Base-by-base conservation (phyloP, 2,797 vertebrate species). In the Sebastes miniatus region DNA sequence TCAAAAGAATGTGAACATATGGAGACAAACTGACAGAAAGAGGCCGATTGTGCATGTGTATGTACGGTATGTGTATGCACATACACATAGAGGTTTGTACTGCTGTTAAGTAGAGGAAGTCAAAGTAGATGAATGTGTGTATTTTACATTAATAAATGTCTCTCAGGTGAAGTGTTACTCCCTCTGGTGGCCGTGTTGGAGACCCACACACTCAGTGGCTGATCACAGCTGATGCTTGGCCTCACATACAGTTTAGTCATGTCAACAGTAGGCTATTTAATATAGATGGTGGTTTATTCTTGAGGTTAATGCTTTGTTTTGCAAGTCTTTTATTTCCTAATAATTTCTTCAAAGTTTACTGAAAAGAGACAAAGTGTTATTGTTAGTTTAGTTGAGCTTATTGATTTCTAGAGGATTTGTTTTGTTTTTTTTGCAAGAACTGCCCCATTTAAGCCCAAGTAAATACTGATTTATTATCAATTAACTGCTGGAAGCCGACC, bases 171-270 rank as follows among this genome's bases (percentile, higher is more conserved):
- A 70, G 32, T 74, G 14, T 77, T 65, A 56, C 84, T 25, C 87
- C 90, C 86, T 88, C 90, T 93, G 68, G 76, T 89, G 89, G 88
- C 10, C 54, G 18, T 20, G 64, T 8, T 5, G 12, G 22, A 76
- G 64, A 67, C 0, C 13, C 4, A n/a, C 78, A 80, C 5, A 9
- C 47, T 12, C 13, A 6, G 25, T 9, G 14, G 5, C 34, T 24
- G 27, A 75, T 16, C 4, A 10, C 18, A 73, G 16, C 25, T 61
- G 22, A 71, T 52, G 56, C 27, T 52, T 67, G 13, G 24, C 6
- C 32, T 22, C 8, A 67, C 8, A 32, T 36, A 31, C 2, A 50
- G 20, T 59, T 63, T 31, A 0, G 2, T 16, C 14, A 58, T 43
- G 54, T 78, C 10, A 27, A 24, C 8, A 52, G 5, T 0, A 39